Conservation (phyloP, 1,140 invertebrate species). For the Dendrolimus punctatus region DNA sequence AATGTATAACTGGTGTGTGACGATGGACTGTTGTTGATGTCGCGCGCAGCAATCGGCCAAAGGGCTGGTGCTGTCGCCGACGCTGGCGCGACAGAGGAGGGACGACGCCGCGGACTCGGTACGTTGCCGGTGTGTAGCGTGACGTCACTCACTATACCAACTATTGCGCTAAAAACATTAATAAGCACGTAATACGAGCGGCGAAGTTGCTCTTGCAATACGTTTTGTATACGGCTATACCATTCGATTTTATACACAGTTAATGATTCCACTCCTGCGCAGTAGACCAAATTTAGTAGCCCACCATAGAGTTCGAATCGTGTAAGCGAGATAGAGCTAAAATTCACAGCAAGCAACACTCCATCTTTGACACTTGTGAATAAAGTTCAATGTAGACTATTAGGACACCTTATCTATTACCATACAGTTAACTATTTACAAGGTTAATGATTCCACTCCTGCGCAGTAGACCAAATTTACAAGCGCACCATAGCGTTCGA, state of each 20-base stretch:
- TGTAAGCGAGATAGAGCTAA: too few relatives aligned
- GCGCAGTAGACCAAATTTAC: neutral
- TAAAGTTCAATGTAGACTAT: too few relatives aligned
- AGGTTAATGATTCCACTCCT: neutral
- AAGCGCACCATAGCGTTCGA: too few relatives aligned
- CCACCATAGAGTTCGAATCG: too few relatives aligned
- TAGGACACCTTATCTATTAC: too few relatives aligned
- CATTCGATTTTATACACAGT: neutral
- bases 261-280: neutral
- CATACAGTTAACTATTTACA: too few relatives aligned
- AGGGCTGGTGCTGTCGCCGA: constrained; percentile 53
- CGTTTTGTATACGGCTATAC: neutral
- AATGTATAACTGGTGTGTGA: neutral
- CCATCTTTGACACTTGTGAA: too few relatives aligned
- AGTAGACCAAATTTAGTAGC: neutral
- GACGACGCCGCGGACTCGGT: constrained; percentile 36
- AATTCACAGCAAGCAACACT: too few relatives aligned
- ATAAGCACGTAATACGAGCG: too few relatives aligned
- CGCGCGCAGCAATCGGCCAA: constrained; percentile 50
- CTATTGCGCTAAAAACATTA: constrained; percentile 10
- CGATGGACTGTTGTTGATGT: constrained; percentile 21
- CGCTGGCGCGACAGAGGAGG: constrained; percentile 40
- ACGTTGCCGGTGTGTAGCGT: constrained; percentile 39
- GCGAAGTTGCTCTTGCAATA: neutral
- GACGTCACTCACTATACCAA: constrained; percentile 20